Conservation (phyloP, 2,113 vertebrate genomes). For the Cariama cristata region DNA sequence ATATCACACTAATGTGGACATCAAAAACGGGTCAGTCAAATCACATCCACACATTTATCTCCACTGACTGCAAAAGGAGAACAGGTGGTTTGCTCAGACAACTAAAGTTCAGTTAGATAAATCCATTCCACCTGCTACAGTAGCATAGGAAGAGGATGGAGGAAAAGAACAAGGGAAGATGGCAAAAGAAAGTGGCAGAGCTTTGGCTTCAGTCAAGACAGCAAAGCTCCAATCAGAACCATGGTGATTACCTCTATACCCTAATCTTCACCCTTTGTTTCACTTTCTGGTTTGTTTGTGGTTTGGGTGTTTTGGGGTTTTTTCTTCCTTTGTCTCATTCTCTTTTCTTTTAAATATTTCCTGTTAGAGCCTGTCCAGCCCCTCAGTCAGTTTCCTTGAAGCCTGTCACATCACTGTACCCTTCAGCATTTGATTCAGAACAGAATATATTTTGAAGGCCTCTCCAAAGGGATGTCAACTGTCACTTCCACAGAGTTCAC, state of each 20-base stretch:
- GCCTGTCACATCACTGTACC: background rate
- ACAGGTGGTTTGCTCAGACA: background rate
- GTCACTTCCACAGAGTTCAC: background rate
- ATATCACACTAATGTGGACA: background rate
- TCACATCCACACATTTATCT: background rate
- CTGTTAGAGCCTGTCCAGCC: background rate
- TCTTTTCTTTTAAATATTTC: background rate
- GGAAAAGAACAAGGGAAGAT: background rate
- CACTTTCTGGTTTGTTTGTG: background rate
- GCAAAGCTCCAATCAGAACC: background rate
- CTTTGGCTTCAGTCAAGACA: background rate
- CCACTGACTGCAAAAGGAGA: background rate
- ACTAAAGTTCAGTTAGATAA: background rate
- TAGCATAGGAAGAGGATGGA: background rate
- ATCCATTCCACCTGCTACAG: background rate
- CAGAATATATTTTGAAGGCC: background rate
- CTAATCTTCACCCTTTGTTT: background rate
- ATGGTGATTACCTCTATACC: background rate
- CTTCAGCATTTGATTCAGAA: constrained; percentile 8
- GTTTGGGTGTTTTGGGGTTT: background rate
- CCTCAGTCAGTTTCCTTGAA: background rate
- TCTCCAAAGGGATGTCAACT: background rate
- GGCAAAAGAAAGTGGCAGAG: background rate
- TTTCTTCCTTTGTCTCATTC: background rate
- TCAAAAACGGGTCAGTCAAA: background rate